These are phyloP conservation scores for Epizoanthus ramosus DNA, from an alignment of 92 coral and sea anemone species.

Conservation along the genomic window DNA sequence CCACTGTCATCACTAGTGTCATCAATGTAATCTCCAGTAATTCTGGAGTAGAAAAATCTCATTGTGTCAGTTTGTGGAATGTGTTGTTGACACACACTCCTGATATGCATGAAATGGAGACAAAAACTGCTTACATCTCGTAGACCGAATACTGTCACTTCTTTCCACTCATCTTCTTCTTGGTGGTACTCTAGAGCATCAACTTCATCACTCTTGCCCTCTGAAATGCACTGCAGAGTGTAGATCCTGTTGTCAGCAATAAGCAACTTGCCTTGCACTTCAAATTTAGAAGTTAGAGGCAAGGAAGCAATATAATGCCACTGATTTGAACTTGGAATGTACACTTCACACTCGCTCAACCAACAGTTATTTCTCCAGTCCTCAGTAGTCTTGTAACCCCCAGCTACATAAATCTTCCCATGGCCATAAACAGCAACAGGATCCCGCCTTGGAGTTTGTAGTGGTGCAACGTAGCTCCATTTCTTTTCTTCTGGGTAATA, in stretches of 20 bases:
- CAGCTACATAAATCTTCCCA: conserved; percentile 62
- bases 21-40: neutral
- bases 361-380: conserved; percentile 12
- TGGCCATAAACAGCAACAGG: conserved; percentile 52
- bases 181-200: neutral
- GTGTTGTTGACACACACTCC: neutral
- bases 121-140: neutral
- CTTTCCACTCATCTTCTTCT: neutral
- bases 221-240: neutral
- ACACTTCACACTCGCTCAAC: conserved; percentile 55
- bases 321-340: conserved; percentile 32
- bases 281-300: neutral
- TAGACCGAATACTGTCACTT: neutral
- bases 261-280: neutral
- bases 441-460: conserved; percentile 52
- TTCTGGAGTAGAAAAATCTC: neutral
- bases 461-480: conserved; percentile 57
- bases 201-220: neutral
- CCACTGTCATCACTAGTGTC: neutral
- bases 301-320: conserved; percentile 42
- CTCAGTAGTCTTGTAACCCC: conserved; percentile 54
- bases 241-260: neutral
- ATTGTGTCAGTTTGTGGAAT: neutral
- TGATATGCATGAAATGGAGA: neutral
- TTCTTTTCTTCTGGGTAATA: conserved; percentile 46